Evolutionary conservation across 2,113 vertebrate genomes (phyloP).

Genomic region (Thalassoma bifasciatum): DNA sequence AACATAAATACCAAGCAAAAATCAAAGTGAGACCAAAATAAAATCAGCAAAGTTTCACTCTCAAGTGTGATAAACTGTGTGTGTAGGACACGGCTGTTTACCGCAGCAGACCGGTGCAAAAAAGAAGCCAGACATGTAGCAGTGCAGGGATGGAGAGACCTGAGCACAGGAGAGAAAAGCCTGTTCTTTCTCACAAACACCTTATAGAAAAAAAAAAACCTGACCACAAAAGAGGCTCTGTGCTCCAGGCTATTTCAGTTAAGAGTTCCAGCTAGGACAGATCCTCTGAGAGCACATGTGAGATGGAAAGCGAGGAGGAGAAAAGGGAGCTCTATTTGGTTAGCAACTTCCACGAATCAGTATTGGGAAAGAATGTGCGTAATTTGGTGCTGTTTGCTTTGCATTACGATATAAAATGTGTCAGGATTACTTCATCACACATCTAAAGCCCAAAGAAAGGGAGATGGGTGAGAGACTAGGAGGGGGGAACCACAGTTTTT

Average conservation of each 20-base stretch:
- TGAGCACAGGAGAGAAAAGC: slow-evolving; percentile 64
- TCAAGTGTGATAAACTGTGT: slow-evolving; percentile 62
- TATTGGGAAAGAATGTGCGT: slow-evolving; percentile 62
- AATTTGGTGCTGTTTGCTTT: slow-evolving; percentile 73
- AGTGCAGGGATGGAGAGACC: slow-evolving; percentile 44
- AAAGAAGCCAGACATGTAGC: slow-evolving; percentile 35
- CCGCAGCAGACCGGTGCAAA: slow-evolving; percentile 57
- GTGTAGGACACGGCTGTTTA: slow-evolving; percentile 69
- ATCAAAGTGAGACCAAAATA: slow-evolving; percentile 36
- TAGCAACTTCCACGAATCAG: slow-evolving; percentile 70
- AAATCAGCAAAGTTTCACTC: slow-evolving; percentile 42
- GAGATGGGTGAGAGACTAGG: slow-evolving; percentile 47
- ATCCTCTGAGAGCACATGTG: slow-evolving; percentile 68
- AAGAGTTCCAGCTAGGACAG: slow-evolving; percentile 76
- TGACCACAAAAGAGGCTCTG: slow-evolving; percentile 80
- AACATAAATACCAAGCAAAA: slow-evolving; percentile 48
- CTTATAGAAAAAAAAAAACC: slow-evolving; percentile 57
- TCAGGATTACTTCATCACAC: slow-evolving; percentile 69
- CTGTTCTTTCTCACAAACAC: slow-evolving; percentile 80
- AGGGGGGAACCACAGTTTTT: slow-evolving; percentile 4
- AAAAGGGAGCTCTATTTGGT: slow-evolving; percentile 67
- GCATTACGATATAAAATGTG: slow-evolving; percentile 76
- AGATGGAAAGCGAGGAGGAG: slow-evolving; percentile 55
- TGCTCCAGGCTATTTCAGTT: slow-evolving; percentile 71
- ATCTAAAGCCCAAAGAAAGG: slow-evolving; percentile 52